These are phyloP conservation scores for Rhopalosiphum padi DNA, from an alignment of 1,140 invertebrate genomes.

Conservation along the genomic window DNA sequence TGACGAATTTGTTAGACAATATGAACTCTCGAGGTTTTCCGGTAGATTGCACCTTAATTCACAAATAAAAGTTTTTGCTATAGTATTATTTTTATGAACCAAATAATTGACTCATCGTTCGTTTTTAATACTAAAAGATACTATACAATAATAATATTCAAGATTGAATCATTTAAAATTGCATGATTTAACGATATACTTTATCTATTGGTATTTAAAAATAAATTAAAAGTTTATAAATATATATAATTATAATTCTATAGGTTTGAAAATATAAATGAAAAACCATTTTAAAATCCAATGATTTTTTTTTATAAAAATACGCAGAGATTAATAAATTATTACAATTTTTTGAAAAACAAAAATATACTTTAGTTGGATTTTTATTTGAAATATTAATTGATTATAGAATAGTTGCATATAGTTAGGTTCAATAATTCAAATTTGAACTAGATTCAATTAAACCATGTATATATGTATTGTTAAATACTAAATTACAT, in stretches of 20 bases:
- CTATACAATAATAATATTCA: background rate
- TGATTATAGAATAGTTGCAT: too few relatives aligned
- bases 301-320: too few relatives aligned
- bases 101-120: background rate
- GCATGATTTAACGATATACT: too few relatives aligned
- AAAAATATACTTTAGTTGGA: background rate
- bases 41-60: conserved; percentile 1
- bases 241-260: background rate
- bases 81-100: background rate
- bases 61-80: background rate
- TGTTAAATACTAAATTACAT: too few relatives aligned
- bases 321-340: background rate
- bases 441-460: too few relatives aligned
- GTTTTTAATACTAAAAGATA: background rate
- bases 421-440: too few relatives aligned
- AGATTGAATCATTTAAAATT: background rate
- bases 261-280: background rate
- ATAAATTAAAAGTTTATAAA: background rate
- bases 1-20: background rate
- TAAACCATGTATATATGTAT: too few relatives aligned
- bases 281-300: background rate
- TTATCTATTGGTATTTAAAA: too few relatives aligned
- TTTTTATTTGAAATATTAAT: too few relatives aligned
- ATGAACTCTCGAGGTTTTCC: background rate
- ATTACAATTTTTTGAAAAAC: background rate